phyloP scores from a whole-genome alignment of 2,888 invertebrate species.

The Sturmia bella region DNA sequence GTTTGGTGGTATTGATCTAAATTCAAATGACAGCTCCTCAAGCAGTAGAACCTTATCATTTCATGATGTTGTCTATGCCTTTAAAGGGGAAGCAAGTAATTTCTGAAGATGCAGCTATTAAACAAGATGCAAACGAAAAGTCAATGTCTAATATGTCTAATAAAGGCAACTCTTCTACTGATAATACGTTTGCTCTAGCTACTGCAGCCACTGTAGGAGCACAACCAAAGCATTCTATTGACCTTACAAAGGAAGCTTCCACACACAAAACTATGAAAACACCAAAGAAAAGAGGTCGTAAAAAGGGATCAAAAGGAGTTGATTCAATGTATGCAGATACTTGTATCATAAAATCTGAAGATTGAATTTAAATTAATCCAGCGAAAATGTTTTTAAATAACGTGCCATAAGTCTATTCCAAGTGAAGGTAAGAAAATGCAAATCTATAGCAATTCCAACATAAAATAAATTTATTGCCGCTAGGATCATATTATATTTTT shows the following conservation, averaged over 20 bases:
- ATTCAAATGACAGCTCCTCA: conserved; percentile 76
- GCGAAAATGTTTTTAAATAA: no score
- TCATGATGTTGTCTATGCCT: conserved; percentile 71
- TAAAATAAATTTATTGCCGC: no score
- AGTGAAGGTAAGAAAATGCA: no score
- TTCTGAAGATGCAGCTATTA: conserved; percentile 15
- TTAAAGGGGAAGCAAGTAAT: conserved; percentile 25
- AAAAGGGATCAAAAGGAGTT: conserved; percentile 81
- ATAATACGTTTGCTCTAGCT: conserved; percentile 35
- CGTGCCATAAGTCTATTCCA: no score
- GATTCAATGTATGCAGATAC: no score
- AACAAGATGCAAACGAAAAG: conserved; percentile 44
- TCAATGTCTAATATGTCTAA: conserved; percentile 49
- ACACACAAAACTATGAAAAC: conserved; percentile 54
- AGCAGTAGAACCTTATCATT: conserved; percentile 75
- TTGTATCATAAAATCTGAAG: no score
- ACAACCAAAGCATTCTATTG: conserved; percentile 30
- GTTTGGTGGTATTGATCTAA: conserved; percentile 70
- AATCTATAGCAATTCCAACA: no score
- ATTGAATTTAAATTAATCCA: no score
- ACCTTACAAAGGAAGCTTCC: conserved; percentile 37
- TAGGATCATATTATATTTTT: no score
- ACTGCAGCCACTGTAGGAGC: neutral
- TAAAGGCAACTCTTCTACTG: conserved; percentile 33
- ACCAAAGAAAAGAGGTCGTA: conserved; percentile 80